Evolutionary conservation across 2,113 vertebrate genomes (phyloP).

Genomic region (Dasypus novemcinctus): DNA sequence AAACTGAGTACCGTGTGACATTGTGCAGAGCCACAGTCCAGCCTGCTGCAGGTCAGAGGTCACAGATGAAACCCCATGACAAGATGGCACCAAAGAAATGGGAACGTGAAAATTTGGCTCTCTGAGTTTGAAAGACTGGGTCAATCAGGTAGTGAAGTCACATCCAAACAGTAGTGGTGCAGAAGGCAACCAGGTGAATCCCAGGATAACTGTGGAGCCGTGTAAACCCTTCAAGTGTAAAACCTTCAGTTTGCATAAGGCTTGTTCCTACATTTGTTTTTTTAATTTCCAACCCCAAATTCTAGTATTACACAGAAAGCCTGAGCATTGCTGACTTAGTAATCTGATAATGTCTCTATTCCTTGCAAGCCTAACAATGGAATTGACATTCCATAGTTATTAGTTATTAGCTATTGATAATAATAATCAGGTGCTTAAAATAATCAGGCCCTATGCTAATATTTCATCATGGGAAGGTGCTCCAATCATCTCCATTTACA

Average conservation of each 20-base stretch:
- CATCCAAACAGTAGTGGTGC: neutral
- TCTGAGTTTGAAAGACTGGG: neutral
- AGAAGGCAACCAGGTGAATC: neutral
- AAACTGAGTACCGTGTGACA: neutral
- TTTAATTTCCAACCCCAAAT: conserved; percentile 4
- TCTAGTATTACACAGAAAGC: neutral
- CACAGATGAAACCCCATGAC: neutral
- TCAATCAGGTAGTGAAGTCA: neutral
- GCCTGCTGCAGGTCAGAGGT: neutral
- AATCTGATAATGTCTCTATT: neutral
- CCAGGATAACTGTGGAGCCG: neutral
- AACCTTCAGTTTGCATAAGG: neutral
- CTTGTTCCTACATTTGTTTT: neutral
- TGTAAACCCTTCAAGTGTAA: neutral
- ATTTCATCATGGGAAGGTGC: neutral
- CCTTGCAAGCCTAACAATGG: neutral
- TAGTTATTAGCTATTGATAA: neutral
- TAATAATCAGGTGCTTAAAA: neutral
- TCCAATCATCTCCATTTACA: neutral
- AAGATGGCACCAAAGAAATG: neutral
- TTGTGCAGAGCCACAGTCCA: neutral
- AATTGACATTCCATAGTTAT: neutral
- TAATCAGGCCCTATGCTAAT: neutral
- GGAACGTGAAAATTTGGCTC: neutral
- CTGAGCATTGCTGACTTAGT: neutral